phyloP scores from a whole-genome alignment of 2,113 vertebrate species.

The Thalassoma bifasciatum region DNA sequence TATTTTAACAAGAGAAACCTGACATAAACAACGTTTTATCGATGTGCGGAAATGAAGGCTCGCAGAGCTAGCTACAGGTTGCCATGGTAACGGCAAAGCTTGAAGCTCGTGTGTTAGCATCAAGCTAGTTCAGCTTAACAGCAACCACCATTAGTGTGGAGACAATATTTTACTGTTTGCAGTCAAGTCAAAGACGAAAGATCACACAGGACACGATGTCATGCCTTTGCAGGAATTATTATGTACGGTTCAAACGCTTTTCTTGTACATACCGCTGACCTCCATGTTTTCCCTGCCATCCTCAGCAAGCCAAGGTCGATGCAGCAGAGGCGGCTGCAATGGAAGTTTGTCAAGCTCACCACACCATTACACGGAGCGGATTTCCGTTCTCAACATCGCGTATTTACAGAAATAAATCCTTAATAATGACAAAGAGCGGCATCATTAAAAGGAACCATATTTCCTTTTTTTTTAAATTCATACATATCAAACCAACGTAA shows the following conservation, averaged over 20 bases:
- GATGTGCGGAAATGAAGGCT: neutral
- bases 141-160: neutral
- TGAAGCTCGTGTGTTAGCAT: constrained; percentile 3
- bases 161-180: neutral
- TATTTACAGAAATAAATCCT: constrained; percentile 32
- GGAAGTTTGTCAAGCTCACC: constrained; percentile 4
- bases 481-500: no score
- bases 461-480: neutral
- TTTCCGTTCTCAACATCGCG: neutral
- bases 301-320: constrained; percentile 62
- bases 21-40: neutral
- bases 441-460: no score
- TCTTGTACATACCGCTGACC: constrained; percentile 80
- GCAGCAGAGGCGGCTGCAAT: neutral
- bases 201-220: neutral
- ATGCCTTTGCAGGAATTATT: neutral
- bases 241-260: neutral
- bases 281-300: constrained; percentile 83
- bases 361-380: neutral
- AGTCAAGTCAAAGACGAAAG: neutral
- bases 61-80: constrained; percentile 24
- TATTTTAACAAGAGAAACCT: constrained; percentile 10
- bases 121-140: constrained; percentile 12
- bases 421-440: neutral
- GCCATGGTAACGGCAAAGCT: constrained; percentile 66